These are phyloP conservation scores for Fringilla coelebs DNA, from an alignment of 2,797 vertebrate genomes.

Conservation along the genomic window DNA sequence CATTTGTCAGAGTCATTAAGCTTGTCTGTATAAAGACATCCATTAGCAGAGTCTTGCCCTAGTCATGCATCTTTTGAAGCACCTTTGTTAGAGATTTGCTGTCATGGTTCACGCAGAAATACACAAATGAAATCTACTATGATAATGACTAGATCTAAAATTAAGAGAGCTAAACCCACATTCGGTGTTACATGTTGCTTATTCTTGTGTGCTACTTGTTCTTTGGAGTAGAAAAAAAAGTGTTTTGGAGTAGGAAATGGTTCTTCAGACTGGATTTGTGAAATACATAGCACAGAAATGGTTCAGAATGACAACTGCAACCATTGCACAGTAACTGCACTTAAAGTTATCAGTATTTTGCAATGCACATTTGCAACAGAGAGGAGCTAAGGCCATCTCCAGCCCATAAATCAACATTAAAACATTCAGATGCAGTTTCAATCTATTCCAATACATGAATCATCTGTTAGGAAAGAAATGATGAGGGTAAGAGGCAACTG, in stretches of 20 bases:
- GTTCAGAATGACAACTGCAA: not conserved
- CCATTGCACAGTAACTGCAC: not conserved
- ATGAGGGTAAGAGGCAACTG: not conserved
- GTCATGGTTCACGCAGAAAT: not conserved
- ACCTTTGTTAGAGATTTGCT: not conserved
- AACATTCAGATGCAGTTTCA: not conserved
- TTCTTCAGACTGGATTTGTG: not conserved
- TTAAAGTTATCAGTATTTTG: not conserved
- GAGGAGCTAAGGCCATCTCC: not conserved
- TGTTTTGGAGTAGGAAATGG: not conserved
- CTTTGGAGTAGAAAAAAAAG: not conserved
- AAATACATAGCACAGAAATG: not conserved
- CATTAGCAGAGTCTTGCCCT: not conserved
- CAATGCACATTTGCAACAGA: not conserved
- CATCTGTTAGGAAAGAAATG: not conserved
- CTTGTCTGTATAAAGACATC: not conserved
- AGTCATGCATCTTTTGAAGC: not conserved
- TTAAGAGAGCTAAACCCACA: not conserved
- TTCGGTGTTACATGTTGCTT: not conserved
- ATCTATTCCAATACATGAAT: not conserved
- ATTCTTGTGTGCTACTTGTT: not conserved
- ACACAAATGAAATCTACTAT: not conserved
- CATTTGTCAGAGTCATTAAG: not conserved
- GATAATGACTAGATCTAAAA: not conserved
- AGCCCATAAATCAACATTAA: not conserved